Percentiles rank a stretch among this genome's conserved stretches.
Conservation (phyloP, 2,113 vertebrate genomes). For the Nymphicus hollandicus region DNA sequence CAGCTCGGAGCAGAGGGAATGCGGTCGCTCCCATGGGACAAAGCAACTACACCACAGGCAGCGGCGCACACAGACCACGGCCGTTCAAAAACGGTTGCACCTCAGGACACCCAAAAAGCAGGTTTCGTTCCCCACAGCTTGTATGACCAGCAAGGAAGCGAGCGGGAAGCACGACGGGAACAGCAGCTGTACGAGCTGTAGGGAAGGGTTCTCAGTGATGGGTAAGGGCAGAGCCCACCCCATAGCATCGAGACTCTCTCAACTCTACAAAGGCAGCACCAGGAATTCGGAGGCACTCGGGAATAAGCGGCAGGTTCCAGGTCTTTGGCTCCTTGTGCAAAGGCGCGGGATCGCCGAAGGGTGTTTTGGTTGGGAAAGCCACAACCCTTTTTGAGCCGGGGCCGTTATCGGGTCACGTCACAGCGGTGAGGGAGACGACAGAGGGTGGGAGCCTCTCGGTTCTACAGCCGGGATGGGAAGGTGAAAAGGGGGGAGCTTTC, state of each 20-base stretch:
- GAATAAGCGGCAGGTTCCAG: not conserved
- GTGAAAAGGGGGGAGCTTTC: conserved; percentile 46
- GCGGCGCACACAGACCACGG: conserved; percentile 38
- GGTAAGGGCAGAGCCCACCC: not conserved
- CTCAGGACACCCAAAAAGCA: not conserved
- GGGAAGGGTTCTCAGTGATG: conserved; percentile 18
- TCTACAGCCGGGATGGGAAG: conserved; percentile 44
- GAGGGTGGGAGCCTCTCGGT: conserved; percentile 27
- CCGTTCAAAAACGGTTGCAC: conserved; percentile 56
- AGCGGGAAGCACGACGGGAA: conserved; percentile 1
- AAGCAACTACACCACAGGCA: not conserved
- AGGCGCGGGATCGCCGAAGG: not conserved
- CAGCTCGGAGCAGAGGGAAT: not conserved
- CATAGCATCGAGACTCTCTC: not conserved
- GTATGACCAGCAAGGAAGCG: not conserved
- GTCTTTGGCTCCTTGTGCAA: conserved; percentile 5
- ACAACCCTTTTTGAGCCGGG: conserved; percentile 64
- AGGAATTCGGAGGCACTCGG: not conserved
- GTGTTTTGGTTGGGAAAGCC: conserved; percentile 22
- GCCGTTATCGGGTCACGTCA: conserved; percentile 18
- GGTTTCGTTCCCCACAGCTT: not conserved
- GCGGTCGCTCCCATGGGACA: not conserved
- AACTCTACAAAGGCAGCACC: not conserved
- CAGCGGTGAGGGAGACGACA: conserved; percentile 25
- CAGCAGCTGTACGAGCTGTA: not conserved